Evolutionary conservation across 2,797 vertebrate species (phyloP).

Genomic region (Enteromius treurensis): DNA sequence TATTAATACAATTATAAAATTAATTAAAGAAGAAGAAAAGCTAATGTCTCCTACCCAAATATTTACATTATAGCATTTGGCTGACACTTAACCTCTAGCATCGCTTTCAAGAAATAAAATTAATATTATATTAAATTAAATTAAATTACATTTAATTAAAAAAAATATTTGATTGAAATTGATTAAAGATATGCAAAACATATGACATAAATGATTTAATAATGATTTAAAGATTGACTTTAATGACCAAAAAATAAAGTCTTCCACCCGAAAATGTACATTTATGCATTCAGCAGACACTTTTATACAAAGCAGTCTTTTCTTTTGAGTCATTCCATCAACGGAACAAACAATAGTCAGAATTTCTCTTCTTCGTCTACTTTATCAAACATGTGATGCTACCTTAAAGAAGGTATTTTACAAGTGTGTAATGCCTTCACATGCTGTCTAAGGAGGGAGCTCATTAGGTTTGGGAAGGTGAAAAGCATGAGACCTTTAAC

Average conservation of each 20-base stretch:
- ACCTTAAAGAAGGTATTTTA: neutral
- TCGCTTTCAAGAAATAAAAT: neutral
- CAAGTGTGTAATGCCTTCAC: neutral
- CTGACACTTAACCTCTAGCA: neutral
- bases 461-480: neutral
- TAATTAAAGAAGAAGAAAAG: neutral
- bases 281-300: neutral
- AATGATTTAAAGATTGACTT: too few species aligned
- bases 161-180: neutral
- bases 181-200: neutral
- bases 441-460: neutral
- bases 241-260: too few species aligned
- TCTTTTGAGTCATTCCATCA: neutral
- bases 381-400: neutral
- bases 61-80: too few species aligned
- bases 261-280: neutral
- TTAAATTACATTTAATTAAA: neutral
- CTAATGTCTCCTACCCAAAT: neutral
- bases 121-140: neutral
- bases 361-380: neutral
- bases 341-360: neutral
- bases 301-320: neutral
- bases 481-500: constrained; percentile 8
- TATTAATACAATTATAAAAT: neutral
- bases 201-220: too few species aligned